Evolutionary conservation across 2,797 vertebrate genomes (phyloP), one percentile per base, ranked within the genome.

Genomic region (Silurus aristotelis): DNA sequence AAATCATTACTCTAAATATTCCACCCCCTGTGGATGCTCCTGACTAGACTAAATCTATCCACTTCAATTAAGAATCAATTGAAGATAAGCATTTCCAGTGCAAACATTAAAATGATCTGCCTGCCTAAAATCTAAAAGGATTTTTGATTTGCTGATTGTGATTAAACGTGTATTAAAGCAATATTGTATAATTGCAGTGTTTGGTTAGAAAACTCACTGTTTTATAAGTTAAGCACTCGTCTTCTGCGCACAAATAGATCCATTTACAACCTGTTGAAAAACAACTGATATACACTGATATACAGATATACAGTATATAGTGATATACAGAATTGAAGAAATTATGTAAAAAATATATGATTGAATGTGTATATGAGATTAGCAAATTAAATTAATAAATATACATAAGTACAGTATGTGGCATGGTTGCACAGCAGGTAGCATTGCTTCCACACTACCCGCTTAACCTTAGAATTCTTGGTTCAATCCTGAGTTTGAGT

Each of bases 41-140:
- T 85, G 56, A 87, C 22, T 82, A 87, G 66, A 87, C 73, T 87
- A 82, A 87, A 87, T 89, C 71, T 63, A 85, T 87, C 73, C 25
- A 48, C 63, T 86, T 87, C 72, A 82, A 67, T 67, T 80, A 67
- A 67, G 8, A 31, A 25, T 1, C 25, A 67, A 67, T 13, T 67
- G 56, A 17, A 55, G 46, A 22, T 48, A 80, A 64, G 5, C 46
- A 64, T 73, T 82, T 67, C 27, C 31, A 58, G 63, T 64, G 31
- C 22, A 14, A 27, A 55, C n/a, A 85, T 38, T 20, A 22, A 25
- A 56, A 6, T 17, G 0, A 31, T 38, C 13, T 13, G 3, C 52
- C 5, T 17, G 15, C 1, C 17, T 73, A 1, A 43, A 77, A 14
- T 13, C 31, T 9, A 55, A 64, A 73, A 38, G 20, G 56, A 3